phyloP scores from a whole-genome alignment of 2,888 invertebrate genomes.

The Xestobium rufovillosum region DNA sequence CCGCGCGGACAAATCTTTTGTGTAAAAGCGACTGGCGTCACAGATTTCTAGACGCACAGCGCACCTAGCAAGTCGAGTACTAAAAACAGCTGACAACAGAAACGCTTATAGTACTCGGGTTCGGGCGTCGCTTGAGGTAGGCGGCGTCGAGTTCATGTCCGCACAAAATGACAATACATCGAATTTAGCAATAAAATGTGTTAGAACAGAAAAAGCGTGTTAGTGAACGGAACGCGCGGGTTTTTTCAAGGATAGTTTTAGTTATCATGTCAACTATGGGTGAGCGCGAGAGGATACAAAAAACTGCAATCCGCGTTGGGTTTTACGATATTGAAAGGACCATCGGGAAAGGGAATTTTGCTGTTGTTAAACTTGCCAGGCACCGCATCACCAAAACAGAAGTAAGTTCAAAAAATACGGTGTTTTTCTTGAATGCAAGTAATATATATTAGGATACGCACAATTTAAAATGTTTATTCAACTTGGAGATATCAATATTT shows the following conservation, averaged over 20 bases:
- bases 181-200: slow-evolving; percentile 36
- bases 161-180: slow-evolving; percentile 37
- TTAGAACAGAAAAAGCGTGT: not conserved
- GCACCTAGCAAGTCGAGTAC: too few relatives aligned
- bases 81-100: too few relatives aligned
- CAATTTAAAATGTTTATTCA: too few relatives aligned
- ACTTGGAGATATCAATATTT: too few relatives aligned
- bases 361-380: slow-evolving; percentile 94
- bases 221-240: not conserved
- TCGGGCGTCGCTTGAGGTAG: slow-evolving; percentile 1
- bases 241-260: too few relatives aligned
- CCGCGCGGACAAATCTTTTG: too few relatives aligned
- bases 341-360: slow-evolving; percentile 98
- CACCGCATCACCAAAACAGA: slow-evolving; percentile 98
- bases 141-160: slow-evolving; percentile 5
- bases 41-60: too few relatives aligned
- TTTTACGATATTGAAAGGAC: slow-evolving; percentile 97
- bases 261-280: too few relatives aligned
- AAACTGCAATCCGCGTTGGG: slow-evolving; percentile 73
- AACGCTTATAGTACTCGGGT: not conserved
- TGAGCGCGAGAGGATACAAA: slow-evolving; percentile 39
- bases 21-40: too few relatives aligned
- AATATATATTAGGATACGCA: too few relatives aligned
- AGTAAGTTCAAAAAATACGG: slow-evolving; percentile 55
- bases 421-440: slow-evolving; percentile 8